phyloP scores from a whole-genome alignment of 2,888 invertebrate genomes.

The Caenorhabditis sp. region DNA sequence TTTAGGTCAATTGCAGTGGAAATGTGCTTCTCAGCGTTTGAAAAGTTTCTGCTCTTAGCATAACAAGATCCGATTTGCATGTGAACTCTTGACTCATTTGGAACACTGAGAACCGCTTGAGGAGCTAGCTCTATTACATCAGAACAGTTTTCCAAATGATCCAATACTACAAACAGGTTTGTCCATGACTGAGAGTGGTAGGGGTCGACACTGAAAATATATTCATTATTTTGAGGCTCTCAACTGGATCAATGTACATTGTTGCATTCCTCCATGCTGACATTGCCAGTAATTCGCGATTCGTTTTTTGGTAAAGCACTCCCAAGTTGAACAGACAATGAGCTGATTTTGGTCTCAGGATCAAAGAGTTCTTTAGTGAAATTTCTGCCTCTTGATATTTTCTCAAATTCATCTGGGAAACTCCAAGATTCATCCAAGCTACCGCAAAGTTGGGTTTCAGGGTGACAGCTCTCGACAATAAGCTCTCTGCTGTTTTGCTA shows the following conservation, averaged over 20 bases:
- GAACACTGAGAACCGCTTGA: conserved; percentile 88
- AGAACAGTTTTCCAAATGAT: conserved; percentile 86
- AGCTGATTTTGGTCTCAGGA: conserved; percentile 90
- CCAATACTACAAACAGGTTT: conserved; percentile 89
- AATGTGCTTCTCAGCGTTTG: conserved; percentile 91
- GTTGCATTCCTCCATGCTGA: conserved; percentile 92
- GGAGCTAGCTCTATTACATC: conserved; percentile 89
- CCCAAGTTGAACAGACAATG: conserved; percentile 97
- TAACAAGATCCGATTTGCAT: conserved; percentile 93
- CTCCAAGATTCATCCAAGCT: conserved; percentile 99
- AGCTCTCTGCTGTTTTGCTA: conserved; percentile 59
- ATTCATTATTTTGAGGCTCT: background rate
- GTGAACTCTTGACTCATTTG: conserved; percentile 89
- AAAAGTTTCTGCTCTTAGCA: conserved; percentile 90
- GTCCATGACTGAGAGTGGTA: conserved; percentile 93
- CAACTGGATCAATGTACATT: conserved; percentile 84
- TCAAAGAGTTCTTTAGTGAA: conserved; percentile 91
- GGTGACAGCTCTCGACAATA: conserved; percentile 58
- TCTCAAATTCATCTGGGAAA: conserved; percentile 88
- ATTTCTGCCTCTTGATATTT: conserved; percentile 87
- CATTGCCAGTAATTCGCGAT: conserved; percentile 89
- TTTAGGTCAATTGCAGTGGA: conserved; percentile 88
- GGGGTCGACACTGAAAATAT: conserved; percentile 85
- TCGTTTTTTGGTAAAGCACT: conserved; percentile 92
- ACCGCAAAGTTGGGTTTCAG: conserved; percentile 90